Evolutionary conservation across 2,113 vertebrate genomes (phyloP).

Genomic region (Notarius lentiginosus): DNA sequence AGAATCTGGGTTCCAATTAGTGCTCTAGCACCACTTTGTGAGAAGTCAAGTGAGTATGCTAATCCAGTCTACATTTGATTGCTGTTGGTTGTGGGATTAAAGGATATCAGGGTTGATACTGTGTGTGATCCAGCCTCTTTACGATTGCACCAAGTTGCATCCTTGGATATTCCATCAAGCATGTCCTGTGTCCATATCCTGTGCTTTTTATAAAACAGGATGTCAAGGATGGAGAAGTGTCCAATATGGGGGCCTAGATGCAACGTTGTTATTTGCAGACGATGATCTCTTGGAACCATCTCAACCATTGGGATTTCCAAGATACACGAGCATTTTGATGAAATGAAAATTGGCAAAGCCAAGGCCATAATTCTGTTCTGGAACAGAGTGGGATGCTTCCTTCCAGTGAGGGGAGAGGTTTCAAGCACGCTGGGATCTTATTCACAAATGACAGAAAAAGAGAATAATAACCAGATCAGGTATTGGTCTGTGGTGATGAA

Average conservation of each 20-base stretch:
- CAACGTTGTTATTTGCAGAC: background rate
- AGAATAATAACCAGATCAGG: background rate
- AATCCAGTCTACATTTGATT: background rate
- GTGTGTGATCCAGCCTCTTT: background rate
- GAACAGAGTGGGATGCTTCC: background rate
- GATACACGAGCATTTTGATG: background rate
- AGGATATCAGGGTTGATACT: background rate
- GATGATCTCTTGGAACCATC: background rate
- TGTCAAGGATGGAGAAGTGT: background rate
- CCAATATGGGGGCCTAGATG: background rate
- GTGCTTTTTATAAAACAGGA: background rate
- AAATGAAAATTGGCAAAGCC: background rate
- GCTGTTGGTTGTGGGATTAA: background rate
- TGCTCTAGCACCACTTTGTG: background rate
- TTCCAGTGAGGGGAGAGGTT: background rate
- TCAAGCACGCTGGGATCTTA: background rate
- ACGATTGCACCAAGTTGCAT: background rate
- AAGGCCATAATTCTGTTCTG: background rate
- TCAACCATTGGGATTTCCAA: background rate
- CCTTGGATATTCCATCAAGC: background rate
- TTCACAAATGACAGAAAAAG: background rate
- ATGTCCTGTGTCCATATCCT: background rate
- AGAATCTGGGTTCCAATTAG: background rate
- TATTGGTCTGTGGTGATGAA: background rate
- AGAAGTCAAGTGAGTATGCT: background rate